Base-by-base conservation (phyloP, 2,113 vertebrate genomes). In the Ursus arctos region DNA sequence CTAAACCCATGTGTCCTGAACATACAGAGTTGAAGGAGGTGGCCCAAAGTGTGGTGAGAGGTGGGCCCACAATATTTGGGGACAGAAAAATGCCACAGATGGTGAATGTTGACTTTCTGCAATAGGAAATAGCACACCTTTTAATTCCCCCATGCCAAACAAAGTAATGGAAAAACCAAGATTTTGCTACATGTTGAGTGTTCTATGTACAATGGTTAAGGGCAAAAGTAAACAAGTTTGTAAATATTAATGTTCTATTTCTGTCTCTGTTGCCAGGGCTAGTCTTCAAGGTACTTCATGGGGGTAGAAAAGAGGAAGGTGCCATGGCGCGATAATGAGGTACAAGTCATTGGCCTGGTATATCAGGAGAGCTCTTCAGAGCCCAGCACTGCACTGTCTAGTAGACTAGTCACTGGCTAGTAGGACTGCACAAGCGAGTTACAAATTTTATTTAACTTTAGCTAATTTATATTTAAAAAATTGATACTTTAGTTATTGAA, bases 381-480 rank as follows among this genome's bases (percentile, higher is more conserved):
- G 22, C 7, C 31, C 47, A 88, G 24, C 4, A 4, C 57, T 16
- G 11, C 3, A 6, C 15, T 9, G 1, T 40, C 57, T 6, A 40
- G 36, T 7, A 11, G 2, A 24, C 5, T 1, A 57, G 26, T 49
- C 86, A 59, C 6, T 16, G 43, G 16, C 47, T 18, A 14, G 4
- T 14, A 15, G 47, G 49, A 83, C 2, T 40, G 14, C 4, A 10
- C 19, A 19, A 21, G 9, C 16, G 9, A 91, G 36, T 47, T 80
- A 65, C 24, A 65, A 81, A 82, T 51, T 84, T 90, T 16, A 84
- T 53, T 92, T 89, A n/a, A 92, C 31, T 82, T 80, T 10, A 77
- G 12, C 33, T 84, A 16, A 47, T 91, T 92, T 74, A 84, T 40
- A 79, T 33, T 77, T 55, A 40, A 80, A 88, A 95, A 83, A 67